A percentile compares a stretch with the other conserved stretches of the same genome.
Conservation (phyloP, 2,797 vertebrate species). For the Chanos chanos region DNA sequence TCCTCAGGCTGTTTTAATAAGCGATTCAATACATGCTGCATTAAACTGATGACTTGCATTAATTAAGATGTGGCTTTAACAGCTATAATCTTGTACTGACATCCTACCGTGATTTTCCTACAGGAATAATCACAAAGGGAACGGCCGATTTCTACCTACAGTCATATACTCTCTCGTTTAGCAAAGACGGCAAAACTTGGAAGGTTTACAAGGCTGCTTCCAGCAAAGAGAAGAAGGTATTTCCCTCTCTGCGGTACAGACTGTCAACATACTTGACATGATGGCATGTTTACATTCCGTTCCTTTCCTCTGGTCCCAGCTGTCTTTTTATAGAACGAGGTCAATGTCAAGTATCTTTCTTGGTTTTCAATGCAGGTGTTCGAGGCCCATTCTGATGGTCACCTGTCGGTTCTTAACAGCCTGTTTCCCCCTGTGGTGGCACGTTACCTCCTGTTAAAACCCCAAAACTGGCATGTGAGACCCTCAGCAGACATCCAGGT, state of each 20-base stretch:
- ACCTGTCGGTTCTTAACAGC: constrained; percentile 69
- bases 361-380: constrained; percentile 68
- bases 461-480: constrained; percentile 64
- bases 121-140: constrained; percentile 80
- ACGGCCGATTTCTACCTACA: constrained; percentile 64
- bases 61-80: too few relatives aligned
- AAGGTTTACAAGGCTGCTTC: constrained; percentile 69
- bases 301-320: too few relatives aligned
- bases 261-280: too few relatives aligned
- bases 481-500: constrained; percentile 69
- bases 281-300: too few relatives aligned
- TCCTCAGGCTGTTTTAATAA: too few relatives aligned
- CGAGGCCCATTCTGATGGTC: constrained; percentile 68
- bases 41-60: too few relatives aligned
- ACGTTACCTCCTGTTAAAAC: constrained; percentile 73
- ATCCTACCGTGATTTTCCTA: constrained; percentile 10
- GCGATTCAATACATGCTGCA: too few relatives aligned
- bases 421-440: constrained; percentile 73
- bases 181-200: constrained; percentile 80
- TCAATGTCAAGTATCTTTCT: constrained; percentile 1
- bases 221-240: constrained; percentile 76
- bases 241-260: too few relatives aligned
- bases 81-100: too few relatives aligned
- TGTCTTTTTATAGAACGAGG: too few relatives aligned
- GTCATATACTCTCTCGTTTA: constrained; percentile 71